Conservation (phyloP, 2,797 vertebrate species). For the Synanceia verrucosa region DNA sequence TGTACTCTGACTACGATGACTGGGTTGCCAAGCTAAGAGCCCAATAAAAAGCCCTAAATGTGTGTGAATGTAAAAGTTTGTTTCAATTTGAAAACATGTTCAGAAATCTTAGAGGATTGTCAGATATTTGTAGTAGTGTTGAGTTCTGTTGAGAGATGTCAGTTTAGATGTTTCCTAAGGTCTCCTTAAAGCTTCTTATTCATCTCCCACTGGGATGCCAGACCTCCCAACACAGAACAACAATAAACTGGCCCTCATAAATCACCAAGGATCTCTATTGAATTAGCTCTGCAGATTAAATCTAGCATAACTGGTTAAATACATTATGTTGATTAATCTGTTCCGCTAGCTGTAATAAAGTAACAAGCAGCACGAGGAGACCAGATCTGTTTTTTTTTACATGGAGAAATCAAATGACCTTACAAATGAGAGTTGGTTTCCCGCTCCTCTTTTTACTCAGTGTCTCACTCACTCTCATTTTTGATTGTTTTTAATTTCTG, state of each 20-base stretch:
- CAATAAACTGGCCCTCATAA: slow-evolving; percentile 69
- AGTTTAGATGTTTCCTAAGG: slow-evolving; percentile 45
- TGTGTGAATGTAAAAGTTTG: slow-evolving; percentile 22
- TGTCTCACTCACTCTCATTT: slow-evolving; percentile 35
- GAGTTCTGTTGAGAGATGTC: slow-evolving; percentile 26
- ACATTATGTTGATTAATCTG: slow-evolving; percentile 82
- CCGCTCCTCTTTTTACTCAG: slow-evolving; percentile 35
- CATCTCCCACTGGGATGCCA: slow-evolving; percentile 40
- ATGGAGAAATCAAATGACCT: slow-evolving; percentile 64
- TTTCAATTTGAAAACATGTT: slow-evolving; percentile 21
- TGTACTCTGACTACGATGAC: slow-evolving; percentile 5
- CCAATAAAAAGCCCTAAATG: slow-evolving; percentile 35
- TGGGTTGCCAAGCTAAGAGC: background rate
- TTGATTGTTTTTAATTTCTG: slow-evolving; percentile 55
- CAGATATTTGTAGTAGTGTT: slow-evolving; percentile 2
- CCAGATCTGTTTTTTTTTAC: slow-evolving; percentile 53
- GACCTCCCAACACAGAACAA: slow-evolving; percentile 51
- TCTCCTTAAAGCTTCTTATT: slow-evolving; percentile 47
- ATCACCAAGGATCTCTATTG: slow-evolving; percentile 77
- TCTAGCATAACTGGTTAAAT: slow-evolving; percentile 79
- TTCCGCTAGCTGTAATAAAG: slow-evolving; percentile 71
- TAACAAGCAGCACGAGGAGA: slow-evolving; percentile 49
- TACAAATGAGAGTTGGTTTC: slow-evolving; percentile 51
- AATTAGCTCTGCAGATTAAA: slow-evolving; percentile 78
- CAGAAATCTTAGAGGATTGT: slow-evolving; percentile 4